A percentile compares a stretch with the other conserved stretches of the same genome.
phyloP scores from a whole-genome alignment of 2,113 vertebrate species.

The Clarias batrachus region DNA sequence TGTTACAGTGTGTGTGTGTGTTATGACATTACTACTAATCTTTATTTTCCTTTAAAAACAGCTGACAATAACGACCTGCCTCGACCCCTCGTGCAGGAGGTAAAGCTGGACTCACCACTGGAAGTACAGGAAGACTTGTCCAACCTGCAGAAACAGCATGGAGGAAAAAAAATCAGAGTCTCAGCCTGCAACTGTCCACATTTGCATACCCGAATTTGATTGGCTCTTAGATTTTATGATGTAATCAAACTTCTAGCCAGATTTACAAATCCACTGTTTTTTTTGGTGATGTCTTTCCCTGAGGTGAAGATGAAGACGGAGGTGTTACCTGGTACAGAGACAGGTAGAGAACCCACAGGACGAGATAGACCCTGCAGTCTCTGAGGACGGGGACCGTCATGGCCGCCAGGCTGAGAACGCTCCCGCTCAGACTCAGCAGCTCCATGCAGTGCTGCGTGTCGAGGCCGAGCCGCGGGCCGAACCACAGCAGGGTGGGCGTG shows the following conservation, averaged over 20 bases:
- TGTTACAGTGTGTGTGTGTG: not conserved
- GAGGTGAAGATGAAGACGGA: not conserved
- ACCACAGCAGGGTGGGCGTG: constrained; percentile 85
- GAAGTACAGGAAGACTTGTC: constrained; percentile 96
- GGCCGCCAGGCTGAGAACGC: constrained; percentile 71
- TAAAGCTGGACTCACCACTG: constrained; percentile 88
- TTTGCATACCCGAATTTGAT: not conserved
- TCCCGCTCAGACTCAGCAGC: constrained; percentile 82
- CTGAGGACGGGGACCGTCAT: constrained; percentile 70
- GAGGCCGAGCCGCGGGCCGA: constrained; percentile 79
- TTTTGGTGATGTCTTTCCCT: not conserved
- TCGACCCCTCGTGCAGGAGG: not conserved
- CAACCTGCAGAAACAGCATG: constrained; percentile 76
- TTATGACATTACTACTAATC: not conserved
- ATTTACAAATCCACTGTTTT: not conserved
- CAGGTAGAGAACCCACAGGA: constrained; percentile 81
- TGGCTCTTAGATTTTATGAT: not conserved
- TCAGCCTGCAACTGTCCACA: not conserved
- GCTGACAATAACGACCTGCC: too few species aligned
- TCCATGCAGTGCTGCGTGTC: constrained; percentile 88
- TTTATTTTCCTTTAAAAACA: not conserved
- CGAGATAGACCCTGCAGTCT: constrained; percentile 78
- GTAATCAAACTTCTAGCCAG: not conserved
- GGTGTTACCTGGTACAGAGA: constrained; percentile 80
- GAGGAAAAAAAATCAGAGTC: not conserved